Conservation (phyloP, 1,140 invertebrate genomes). For the Matsumurasca onukii region DNA sequence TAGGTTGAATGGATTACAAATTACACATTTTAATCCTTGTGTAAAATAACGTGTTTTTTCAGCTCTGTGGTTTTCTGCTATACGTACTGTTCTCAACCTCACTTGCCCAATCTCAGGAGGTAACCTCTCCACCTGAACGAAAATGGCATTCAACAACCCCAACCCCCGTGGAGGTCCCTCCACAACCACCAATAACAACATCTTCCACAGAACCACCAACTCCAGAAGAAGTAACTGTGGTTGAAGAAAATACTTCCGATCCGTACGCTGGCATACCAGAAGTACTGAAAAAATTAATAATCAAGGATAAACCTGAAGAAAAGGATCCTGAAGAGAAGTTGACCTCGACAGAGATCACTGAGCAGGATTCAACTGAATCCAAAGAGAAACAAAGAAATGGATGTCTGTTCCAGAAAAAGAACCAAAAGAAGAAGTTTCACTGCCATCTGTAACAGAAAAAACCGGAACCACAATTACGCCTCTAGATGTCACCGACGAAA, state of each 20-base stretch:
- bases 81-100: background rate
- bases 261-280: background rate
- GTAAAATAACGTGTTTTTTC: too few species aligned
- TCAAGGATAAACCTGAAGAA: background rate
- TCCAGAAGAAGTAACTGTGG: background rate
- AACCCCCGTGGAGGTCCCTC: background rate
- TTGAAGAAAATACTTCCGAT: background rate
- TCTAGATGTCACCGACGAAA: background rate
- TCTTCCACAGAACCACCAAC: background rate
- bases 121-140: too few species aligned
- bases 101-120: background rate
- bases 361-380: background rate
- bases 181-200: background rate
- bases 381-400: conserved; percentile 11
- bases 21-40: too few species aligned
- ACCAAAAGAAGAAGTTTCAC: background rate
- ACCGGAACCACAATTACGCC: background rate
- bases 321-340: conserved; percentile 1
- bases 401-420: background rate
- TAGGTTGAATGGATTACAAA: too few species aligned
- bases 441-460: background rate
- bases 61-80: conserved; percentile 1
- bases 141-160: background rate
- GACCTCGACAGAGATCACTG: background rate
- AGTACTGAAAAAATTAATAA: conserved; percentile 1